Percentiles rank a stretch among this genome's conserved stretches.
Conservation (phyloP, 37 sponge, comb jelly and placozoan species). For the Hormiphora californensis region DNA sequence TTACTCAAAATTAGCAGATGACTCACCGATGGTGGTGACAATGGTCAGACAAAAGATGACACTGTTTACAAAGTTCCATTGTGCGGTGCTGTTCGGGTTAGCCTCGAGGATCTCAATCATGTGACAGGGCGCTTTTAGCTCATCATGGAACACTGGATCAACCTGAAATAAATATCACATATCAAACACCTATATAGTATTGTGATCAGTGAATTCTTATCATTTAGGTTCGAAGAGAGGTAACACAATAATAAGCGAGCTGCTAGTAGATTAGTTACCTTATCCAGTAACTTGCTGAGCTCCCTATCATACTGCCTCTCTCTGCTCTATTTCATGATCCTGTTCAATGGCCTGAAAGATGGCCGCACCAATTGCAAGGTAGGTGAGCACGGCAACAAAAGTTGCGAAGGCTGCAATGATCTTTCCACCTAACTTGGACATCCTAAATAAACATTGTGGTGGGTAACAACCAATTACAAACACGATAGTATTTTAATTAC, state of each 20-base stretch:
- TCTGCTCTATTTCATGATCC: constrained; percentile 15
- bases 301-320: constrained; percentile 13
- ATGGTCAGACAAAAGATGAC: constrained; percentile 36
- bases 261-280: neutral
- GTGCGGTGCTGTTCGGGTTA: constrained; percentile 22
- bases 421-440: constrained; percentile 30
- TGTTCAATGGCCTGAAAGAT: constrained; percentile 35
- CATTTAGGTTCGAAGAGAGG: too few relatives aligned
- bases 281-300: neutral
- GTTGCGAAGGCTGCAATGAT: constrained; percentile 29
- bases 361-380: constrained; percentile 27
- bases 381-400: constrained; percentile 11
- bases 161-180: constrained; percentile 8
- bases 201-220: too few relatives aligned
- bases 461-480: too few relatives aligned
- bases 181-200: too few relatives aligned
- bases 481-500: too few relatives aligned
- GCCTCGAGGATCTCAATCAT: constrained; percentile 34
- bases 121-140: constrained; percentile 21
- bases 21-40: constrained; percentile 21
- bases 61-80: constrained; percentile 39
- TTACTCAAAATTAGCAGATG: too few relatives aligned
- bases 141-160: constrained; percentile 21
- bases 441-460: too few relatives aligned
- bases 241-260: too few relatives aligned